phyloP scores from a whole-genome alignment of 2,888 invertebrate genomes.

The Baronia brevicornis region DNA sequence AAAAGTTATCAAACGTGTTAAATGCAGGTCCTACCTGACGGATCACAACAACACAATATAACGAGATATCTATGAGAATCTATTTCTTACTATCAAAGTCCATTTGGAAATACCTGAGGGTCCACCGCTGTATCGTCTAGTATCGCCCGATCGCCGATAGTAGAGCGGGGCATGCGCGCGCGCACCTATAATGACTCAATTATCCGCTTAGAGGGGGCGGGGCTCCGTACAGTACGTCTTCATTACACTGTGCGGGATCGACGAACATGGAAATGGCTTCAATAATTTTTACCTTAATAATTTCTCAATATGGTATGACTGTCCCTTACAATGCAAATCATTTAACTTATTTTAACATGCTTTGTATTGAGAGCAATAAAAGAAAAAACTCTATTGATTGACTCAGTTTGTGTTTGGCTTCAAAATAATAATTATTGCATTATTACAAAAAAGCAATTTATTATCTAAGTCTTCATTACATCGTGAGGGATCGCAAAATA shows the following conservation, averaged over 20 bases:
- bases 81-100: constrained; percentile 1
- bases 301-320: not conserved
- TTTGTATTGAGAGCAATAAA: no score
- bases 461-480: no score
- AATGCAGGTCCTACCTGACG: no score
- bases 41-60: no score
- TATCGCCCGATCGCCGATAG: constrained; percentile 52
- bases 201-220: constrained; percentile 72
- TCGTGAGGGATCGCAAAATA: no score
- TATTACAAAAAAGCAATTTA: no score
- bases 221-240: constrained; percentile 62
- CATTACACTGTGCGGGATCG: constrained; percentile 40
- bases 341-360: not conserved
- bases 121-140: constrained; percentile 34
- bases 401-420: no score
- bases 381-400: no score
- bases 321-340: not conserved
- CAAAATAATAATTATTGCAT: no score
- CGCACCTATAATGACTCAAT: constrained; percentile 73
- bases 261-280: constrained; percentile 23
- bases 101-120: constrained; percentile 32
- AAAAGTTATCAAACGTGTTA: no score
- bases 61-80: constrained; percentile 14
- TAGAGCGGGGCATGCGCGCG: constrained; percentile 48
- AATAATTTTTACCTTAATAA: constrained; percentile 3